phyloP scores from a whole-genome alignment of 2,113 vertebrate species.

The Alaudala cheleensis region DNA sequence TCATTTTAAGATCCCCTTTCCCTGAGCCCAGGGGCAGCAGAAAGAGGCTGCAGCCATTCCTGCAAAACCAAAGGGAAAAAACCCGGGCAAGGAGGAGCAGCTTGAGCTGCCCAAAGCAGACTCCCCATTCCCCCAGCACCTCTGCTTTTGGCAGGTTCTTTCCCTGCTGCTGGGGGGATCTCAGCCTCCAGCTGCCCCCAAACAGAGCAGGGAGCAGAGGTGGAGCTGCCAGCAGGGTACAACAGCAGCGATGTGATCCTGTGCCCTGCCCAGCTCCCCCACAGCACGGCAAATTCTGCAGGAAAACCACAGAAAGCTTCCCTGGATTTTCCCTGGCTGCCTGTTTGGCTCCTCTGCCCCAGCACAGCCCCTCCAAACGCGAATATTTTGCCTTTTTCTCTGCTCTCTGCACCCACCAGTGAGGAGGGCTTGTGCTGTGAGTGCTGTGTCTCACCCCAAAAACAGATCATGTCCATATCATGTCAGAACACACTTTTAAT shows the following conservation, averaged over 20 bases:
- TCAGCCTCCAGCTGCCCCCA: background rate
- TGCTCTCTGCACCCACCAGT: background rate
- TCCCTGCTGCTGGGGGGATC: background rate
- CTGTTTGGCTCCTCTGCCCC: background rate
- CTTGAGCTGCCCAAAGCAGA: background rate
- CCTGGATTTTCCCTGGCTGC: background rate
- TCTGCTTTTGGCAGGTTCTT: background rate
- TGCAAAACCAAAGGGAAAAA: background rate
- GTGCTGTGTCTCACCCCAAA: background rate
- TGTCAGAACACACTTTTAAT: background rate
- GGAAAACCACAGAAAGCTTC: background rate
- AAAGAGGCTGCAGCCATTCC: background rate
- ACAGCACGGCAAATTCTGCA: background rate
- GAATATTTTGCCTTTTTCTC: background rate
- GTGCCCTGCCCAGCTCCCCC: background rate
- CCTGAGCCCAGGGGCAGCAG: background rate
- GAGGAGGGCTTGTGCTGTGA: too few relatives aligned
- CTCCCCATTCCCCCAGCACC: background rate
- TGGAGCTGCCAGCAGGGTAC: background rate
- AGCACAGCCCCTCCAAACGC: background rate
- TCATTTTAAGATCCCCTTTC: background rate
- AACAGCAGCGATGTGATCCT: background rate
- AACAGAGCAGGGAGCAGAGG: background rate
- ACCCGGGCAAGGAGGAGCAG: background rate
- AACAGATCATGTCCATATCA: background rate